A percentile compares a stretch with the other conserved stretches of the same genome.
phyloP scores from a whole-genome alignment of 2,797 vertebrate genomes.

The Anisognathus igniventris region DNA sequence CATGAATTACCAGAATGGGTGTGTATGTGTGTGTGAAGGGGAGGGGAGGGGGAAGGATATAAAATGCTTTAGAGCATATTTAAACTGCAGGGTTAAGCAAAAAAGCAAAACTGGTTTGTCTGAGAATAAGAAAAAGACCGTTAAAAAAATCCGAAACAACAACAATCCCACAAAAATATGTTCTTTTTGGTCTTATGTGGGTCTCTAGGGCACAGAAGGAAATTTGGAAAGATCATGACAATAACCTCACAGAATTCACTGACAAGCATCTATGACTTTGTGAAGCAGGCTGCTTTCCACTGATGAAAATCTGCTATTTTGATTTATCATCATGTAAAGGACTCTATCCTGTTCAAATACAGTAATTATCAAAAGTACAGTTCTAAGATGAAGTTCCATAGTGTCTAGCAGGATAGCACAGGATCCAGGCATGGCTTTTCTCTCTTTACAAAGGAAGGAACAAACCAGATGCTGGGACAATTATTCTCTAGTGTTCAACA shows the following conservation, averaged over 20 bases:
- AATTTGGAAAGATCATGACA: not conserved
- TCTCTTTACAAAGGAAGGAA: not conserved
- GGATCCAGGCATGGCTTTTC: not conserved
- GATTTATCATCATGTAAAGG: not conserved
- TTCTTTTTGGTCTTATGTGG: not conserved
- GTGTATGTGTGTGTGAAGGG: not conserved
- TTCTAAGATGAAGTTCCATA: not conserved
- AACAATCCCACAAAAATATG: not conserved
- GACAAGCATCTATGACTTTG: not conserved
- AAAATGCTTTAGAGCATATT: not conserved
- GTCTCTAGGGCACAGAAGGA: not conserved
- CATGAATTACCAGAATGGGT: not conserved
- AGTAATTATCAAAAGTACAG: not conserved
- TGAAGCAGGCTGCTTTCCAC: not conserved
- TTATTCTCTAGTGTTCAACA: not conserved
- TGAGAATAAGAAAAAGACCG: rapidly evolving
- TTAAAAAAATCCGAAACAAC: not conserved
- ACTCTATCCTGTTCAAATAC: not conserved
- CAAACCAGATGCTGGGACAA: not conserved
- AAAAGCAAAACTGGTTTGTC: not conserved
- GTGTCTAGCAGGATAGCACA: not conserved
- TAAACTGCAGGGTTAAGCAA: not conserved
- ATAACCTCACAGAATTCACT: not conserved
- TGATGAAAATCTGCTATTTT: not conserved
- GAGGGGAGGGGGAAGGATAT: not conserved